Percentiles rank a stretch among this genome's conserved stretches.
phyloP scores from a whole-genome alignment of 2,113 vertebrate species.

The Physeter macrocephalus region DNA sequence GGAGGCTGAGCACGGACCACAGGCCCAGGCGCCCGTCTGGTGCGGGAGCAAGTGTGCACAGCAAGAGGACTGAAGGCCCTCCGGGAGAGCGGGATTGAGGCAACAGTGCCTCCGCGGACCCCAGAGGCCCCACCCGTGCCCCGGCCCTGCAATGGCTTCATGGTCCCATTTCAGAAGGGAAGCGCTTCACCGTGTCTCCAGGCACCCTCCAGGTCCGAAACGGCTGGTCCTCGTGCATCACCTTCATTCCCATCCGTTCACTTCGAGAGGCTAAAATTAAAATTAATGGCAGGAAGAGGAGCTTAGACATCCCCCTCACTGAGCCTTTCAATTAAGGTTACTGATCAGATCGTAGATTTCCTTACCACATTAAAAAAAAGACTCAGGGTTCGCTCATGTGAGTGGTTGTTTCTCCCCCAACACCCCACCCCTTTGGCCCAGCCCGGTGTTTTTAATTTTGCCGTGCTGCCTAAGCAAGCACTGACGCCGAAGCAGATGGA shows the following conservation, averaged over 20 bases:
- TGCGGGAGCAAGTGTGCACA: background rate
- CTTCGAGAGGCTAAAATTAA: background rate
- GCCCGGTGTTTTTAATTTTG: constrained; percentile 26
- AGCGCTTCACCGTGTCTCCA: background rate
- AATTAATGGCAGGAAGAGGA: constrained; percentile 10
- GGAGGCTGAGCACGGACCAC: fast-evolving
- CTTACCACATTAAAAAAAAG: constrained; percentile 12
- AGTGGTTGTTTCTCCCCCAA: background rate
- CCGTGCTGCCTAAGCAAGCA: background rate
- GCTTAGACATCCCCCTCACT: background rate
- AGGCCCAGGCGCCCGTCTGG: background rate
- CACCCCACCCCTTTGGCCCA: background rate
- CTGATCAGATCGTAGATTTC: constrained; percentile 30
- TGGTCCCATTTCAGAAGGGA: background rate
- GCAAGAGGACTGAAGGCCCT: background rate
- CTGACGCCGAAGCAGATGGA: fast-evolving
- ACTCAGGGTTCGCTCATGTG: background rate
- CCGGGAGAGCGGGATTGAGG: background rate
- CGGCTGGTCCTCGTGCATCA: background rate
- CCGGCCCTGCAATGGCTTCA: background rate
- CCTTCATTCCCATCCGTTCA: background rate
- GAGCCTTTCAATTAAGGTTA: constrained; percentile 42
- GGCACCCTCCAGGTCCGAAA: fast-evolving
- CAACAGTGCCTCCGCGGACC: fast-evolving
- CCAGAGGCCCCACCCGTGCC: fast-evolving